Base-by-base conservation (phyloP, 1,140 invertebrate genomes). In the Danaus melanippus region DNA sequence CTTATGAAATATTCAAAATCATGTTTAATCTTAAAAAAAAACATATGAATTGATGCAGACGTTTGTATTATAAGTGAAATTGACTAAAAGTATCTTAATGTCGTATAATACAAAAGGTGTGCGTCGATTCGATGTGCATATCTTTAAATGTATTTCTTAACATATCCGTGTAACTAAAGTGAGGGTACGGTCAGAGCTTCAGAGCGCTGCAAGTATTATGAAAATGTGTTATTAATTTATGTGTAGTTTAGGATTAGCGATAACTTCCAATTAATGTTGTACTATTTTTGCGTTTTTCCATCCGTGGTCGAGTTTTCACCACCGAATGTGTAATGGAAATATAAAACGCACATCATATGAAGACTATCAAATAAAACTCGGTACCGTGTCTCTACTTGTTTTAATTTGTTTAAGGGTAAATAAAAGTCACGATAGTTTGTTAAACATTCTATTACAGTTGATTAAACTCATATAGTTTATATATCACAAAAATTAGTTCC, bases 161-260 rank as follows among this genome's bases (percentile, higher is more conserved):
- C 45, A 46, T n/a, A 46, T 21, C 9, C 17, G 11, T 46, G 10
- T 11, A n/a, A 46, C 45, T 46, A 46, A 12, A 12, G 12, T 46
- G 12, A 46, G 45, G 21, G 21, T 32, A 32, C 21, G 21, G 21
- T 32, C 21, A 32, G 58, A 47, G 60, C 57, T 61, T 48, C 52
- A 56, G 56, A 61, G 58, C 60, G 59, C 60, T 63, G 59, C 57
- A 76, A 81, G 71, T 81, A 81, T 81, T 70, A 75, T 64, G 65
- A 60, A 32, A 75, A 67, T 74, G 71, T 81, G 74, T 81, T 81
- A 77, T 74, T 76, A 79, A 77, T 76, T 76, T 78, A 81, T 75
- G 64, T 71, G 58, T 81, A 81, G 70, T 56, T 53, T 76, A 78
- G 69, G 58, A 50, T 44, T 75, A 66, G 64, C 50, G 58, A 50